Base-by-base conservation (phyloP, 92 coral and sea anemone genomes). In the Palythoa caribaeorum region DNA sequence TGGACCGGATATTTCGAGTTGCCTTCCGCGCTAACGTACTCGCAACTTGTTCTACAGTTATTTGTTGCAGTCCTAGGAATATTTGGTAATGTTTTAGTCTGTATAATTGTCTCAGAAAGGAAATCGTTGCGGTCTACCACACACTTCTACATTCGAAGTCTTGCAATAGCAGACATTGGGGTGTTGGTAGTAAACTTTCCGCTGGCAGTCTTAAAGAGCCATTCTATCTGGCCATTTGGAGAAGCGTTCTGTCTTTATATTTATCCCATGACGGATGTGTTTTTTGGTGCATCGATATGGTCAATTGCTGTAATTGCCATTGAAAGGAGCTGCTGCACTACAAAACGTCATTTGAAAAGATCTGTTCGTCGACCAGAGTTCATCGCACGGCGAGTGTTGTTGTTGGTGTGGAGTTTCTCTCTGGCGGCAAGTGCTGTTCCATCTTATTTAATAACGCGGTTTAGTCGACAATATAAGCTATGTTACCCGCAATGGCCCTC, bases 401-500 rank as follows among this genome's bases (percentile, higher is more conserved):
- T 40, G 84, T 79, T 79, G 57, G 84, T 79, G 8, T 79, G 84
- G 84, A 53, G 71, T 39, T 36, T 79, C 7, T 79, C 84, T 17
- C n/a, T 79, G 38, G 14, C 10, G 38, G 84, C 12, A 14, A 60
- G 72, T 37, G 84, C 84, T 59, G 72, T 60, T 9, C 84, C 84
- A 13, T 35, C 16, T 17, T 79, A 55, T 55, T 16, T 79, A 2
- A 37, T 79, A 79, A 79, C 84, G 11, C 84, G 84, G 38, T 79
- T 57, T 54, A 60, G 52, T 37, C 20, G 17, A 60, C 71, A 79
- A 59, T 54, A 38, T 71, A 59, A 60, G 9, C 8, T 38, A 19
- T 79, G 84, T 71, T 79, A 79, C 44, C 93, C 96, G 14, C 81
- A 39, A 7, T 94, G 98, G 98, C 94, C 98, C 17, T 92, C 84